phyloP scores from a whole-genome alignment of 2,113 vertebrate genomes.

The Sakesphorus luctuosus region DNA sequence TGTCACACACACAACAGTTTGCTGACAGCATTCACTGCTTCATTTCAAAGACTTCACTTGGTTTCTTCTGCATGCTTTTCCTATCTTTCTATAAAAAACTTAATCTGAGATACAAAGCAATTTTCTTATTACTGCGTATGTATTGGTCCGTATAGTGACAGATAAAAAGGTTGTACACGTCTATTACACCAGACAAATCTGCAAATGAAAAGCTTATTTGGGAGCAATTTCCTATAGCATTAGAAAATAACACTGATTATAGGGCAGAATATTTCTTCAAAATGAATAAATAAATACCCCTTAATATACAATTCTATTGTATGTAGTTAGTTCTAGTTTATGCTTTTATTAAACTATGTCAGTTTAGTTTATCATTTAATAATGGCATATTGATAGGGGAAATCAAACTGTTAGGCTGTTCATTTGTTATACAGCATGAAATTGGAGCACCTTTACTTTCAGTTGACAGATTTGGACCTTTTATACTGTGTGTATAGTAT shows the following conservation, averaged over 20 bases:
- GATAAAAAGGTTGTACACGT: neutral
- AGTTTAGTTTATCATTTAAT: neutral
- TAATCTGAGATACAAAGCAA: neutral
- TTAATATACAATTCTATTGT: neutral
- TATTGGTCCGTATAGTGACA: neutral
- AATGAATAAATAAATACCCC: neutral
- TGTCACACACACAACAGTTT: neutral
- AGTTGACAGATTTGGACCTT: neutral
- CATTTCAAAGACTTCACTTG: neutral
- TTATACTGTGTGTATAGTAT: neutral
- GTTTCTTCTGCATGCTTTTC: neutral
- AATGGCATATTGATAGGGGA: neutral
- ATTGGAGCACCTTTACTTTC: neutral
- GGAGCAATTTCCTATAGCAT: neutral
- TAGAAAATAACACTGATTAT: neutral
- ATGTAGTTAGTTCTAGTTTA: neutral
- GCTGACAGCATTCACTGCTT: neutral
- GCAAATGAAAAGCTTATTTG: constrained; percentile 2
- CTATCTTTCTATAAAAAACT: neutral
- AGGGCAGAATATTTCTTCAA: neutral
- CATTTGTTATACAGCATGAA: neutral
- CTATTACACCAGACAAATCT: neutral
- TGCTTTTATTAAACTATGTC: neutral
- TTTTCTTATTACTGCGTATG: neutral
- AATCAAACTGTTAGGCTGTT: neutral